These are phyloP conservation scores for Lasioglossum vierecki DNA, from an alignment of 2,888 invertebrate species.

Conservation along the genomic window DNA sequence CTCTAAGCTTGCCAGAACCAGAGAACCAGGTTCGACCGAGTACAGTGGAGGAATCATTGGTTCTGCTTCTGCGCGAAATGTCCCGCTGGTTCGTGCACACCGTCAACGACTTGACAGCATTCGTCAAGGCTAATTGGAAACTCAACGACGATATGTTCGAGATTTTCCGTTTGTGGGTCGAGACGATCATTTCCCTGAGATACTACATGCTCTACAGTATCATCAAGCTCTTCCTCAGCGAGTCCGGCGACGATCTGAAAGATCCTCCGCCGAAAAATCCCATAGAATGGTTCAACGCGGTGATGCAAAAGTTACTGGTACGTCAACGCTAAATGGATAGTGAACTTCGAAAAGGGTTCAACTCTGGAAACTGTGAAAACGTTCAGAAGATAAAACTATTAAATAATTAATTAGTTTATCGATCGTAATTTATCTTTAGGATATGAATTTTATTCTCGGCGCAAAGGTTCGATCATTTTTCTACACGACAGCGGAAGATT, in stretches of 20 bases:
- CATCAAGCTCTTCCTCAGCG: neutral
- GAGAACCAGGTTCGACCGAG: slow-evolving; percentile 93
- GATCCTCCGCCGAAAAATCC: neutral
- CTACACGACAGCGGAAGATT: no score
- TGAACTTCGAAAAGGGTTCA: neutral
- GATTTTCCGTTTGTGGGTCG: neutral
- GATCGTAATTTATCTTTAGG: no score
- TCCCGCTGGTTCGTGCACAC: slow-evolving; percentile 91
- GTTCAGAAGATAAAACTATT: no score
- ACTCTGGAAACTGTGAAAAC: no score
- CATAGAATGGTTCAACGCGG: neutral
- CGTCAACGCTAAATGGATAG: neutral
- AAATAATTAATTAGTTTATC: no score
- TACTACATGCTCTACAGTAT: neutral
- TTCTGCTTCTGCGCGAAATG: slow-evolving; percentile 91
- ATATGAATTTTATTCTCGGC: no score
- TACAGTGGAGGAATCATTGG: slow-evolving; percentile 91
- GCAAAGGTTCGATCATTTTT: no score
- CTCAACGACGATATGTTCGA: slow-evolving; percentile 81
- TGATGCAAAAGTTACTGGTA: neutral
- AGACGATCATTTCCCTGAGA: neutral
- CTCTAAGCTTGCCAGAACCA: slow-evolving; percentile 91
- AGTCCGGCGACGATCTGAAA: neutral
- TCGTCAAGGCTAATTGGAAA: slow-evolving; percentile 66
- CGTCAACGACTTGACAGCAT: slow-evolving; percentile 88